Percentiles rank a stretch among this genome's conserved stretches.
These are phyloP conservation scores for Oceanodroma leucorhoa DNA, from an alignment of 2,797 vertebrate genomes.

Conservation along the genomic window DNA sequence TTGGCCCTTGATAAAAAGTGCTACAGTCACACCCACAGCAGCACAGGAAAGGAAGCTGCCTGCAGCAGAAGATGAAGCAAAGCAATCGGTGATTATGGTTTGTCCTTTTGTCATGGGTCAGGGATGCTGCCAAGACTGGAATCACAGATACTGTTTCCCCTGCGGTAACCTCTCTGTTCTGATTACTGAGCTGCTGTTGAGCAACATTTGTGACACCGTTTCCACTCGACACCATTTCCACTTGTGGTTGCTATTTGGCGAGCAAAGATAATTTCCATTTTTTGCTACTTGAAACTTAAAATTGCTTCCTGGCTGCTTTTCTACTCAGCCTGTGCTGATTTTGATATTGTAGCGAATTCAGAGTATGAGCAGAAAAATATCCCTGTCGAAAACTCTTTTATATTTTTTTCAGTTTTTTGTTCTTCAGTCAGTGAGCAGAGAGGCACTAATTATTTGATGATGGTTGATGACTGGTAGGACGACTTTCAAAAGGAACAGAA, in stretches of 20 bases:
- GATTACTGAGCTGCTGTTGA: background rate
- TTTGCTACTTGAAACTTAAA: background rate
- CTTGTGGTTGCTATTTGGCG: background rate
- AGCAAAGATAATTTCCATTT: background rate
- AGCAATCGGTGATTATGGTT: accelerated
- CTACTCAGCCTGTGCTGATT: background rate
- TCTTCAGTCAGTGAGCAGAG: background rate
- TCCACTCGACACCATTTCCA: background rate
- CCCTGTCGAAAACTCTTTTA: background rate
- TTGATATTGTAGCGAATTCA: background rate
- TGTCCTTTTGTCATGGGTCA: background rate
- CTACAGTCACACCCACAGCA: background rate
- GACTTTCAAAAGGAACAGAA: background rate
- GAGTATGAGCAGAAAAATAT: background rate
- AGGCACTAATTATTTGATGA: background rate
- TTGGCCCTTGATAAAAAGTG: background rate
- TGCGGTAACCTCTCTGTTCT: background rate
- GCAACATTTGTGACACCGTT: background rate
- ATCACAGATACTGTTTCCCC: background rate
- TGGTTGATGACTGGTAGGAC: background rate
- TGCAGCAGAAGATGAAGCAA: background rate
- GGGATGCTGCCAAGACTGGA: background rate
- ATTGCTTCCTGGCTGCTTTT: background rate
- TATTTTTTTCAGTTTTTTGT: background rate
- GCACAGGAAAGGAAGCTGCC: background rate